Percentiles rank a stretch among this genome's conserved stretches.
These are phyloP conservation scores for Oreochromis mossambicus DNA, from an alignment of 2,797 vertebrate species.

Conservation along the genomic window DNA sequence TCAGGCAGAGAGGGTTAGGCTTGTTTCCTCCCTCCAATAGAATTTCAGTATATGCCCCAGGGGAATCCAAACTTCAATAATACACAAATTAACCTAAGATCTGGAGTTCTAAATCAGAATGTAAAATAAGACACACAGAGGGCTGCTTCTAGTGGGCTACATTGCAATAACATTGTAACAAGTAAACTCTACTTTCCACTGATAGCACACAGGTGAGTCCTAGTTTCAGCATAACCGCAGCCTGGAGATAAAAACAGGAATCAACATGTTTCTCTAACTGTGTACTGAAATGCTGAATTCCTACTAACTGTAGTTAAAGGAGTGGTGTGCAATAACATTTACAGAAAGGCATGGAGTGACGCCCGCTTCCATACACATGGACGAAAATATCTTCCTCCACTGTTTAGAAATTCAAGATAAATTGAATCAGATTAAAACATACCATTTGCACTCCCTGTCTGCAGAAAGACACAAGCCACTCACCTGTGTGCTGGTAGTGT, in stretches of 20 bases:
- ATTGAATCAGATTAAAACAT: not conserved
- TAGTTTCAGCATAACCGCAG: not conserved
- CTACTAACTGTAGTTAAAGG: not conserved
- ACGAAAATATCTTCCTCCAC: not conserved
- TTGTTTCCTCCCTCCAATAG: not conserved
- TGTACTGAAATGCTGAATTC: not conserved
- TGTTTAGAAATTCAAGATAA: not conserved
- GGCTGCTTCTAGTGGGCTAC: not conserved
- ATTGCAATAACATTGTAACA: not conserved
- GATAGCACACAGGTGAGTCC: not conserved
- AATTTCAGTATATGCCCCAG: not conserved
- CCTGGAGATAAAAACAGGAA: not conserved
- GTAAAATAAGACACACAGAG: not conserved
- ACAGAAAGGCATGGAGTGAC: not conserved
- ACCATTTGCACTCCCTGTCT: not conserved
- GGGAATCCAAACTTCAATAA: not conserved
- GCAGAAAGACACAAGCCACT: not conserved
- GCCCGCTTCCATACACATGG: not conserved
- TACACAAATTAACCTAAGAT: not conserved
- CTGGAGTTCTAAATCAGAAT: not conserved
- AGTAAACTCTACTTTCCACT: not conserved
- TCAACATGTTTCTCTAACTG: not conserved
- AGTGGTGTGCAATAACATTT: not conserved
- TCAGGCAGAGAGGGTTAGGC: not conserved
- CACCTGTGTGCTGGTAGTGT: not conserved